Percentiles rank a stretch among this genome's conserved stretches.
phyloP scores from a whole-genome alignment of 2,888 invertebrate species.

The Chloromyia formosa region DNA sequence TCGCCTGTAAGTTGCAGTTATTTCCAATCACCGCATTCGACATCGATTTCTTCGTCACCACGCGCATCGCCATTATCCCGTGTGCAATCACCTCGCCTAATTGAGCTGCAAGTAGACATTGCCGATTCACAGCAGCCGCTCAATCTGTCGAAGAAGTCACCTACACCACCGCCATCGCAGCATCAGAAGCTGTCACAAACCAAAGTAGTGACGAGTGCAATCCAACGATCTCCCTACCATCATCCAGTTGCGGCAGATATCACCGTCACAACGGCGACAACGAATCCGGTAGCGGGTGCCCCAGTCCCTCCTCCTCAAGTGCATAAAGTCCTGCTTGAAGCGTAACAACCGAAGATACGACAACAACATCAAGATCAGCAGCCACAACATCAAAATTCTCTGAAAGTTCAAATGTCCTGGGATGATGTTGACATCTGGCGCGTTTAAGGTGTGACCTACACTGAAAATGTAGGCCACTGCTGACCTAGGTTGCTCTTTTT shows the following conservation, averaged over 20 bases:
- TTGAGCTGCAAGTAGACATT: slow-evolving; percentile 84
- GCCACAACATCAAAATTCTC: slow-evolving; percentile 5
- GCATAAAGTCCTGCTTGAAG: slow-evolving; percentile 72
- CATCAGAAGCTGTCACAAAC: slow-evolving; percentile 15
- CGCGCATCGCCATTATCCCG: slow-evolving; percentile 62
- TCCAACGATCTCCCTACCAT: slow-evolving; percentile 53
- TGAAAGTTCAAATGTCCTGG: background rate
- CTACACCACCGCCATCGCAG: slow-evolving; percentile 78
- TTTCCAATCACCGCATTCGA: slow-evolving; percentile 64
- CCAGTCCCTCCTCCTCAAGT: slow-evolving; percentile 54
- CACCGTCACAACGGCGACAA: slow-evolving; percentile 60
- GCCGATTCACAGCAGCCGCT: slow-evolving; percentile 84
- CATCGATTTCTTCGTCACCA: slow-evolving; percentile 63
- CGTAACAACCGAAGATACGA: slow-evolving; percentile 65
- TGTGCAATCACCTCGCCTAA: slow-evolving; percentile 65
- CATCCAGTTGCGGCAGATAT: slow-evolving; percentile 63
- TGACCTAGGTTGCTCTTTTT: background rate
- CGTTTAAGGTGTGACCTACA: background rate
- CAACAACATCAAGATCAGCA: background rate
- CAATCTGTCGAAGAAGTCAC: slow-evolving; percentile 88
- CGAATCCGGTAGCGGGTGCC: slow-evolving; percentile 50
- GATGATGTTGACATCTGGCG: slow-evolving; percentile 5
- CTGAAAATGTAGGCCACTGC: background rate
- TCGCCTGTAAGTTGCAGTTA: slow-evolving; percentile 63
- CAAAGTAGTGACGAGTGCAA: slow-evolving; percentile 37